Conservation (phyloP, 2,797 vertebrate species). For the Acanthis flammea region DNA sequence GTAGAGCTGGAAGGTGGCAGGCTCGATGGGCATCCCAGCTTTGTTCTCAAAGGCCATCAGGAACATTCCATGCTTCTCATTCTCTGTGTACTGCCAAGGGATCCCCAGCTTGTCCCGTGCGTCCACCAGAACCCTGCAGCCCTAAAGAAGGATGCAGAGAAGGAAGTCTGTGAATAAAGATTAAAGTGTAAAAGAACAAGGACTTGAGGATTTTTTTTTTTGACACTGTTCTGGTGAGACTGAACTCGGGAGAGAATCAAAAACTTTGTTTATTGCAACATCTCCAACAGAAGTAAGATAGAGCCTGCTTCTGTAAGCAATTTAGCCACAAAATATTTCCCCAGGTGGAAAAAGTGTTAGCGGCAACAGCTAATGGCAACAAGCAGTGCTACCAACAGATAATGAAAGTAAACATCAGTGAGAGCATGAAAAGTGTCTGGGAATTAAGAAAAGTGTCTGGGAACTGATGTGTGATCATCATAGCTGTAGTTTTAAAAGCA, state of each 20-base stretch:
- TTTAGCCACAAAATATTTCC: neutral
- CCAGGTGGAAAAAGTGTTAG: neutral
- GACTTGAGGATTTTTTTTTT: neutral
- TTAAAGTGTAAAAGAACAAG: neutral
- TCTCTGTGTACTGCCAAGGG: slow-evolving; percentile 91
- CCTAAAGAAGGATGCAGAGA: slow-evolving; percentile 73
- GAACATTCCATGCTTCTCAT: slow-evolving; percentile 96
- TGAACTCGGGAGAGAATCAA: neutral
- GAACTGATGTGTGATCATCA: neutral
- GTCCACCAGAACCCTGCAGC: slow-evolving; percentile 92
- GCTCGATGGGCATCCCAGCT: slow-evolving; percentile 87
- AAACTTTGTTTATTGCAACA: neutral
- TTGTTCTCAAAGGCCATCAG: slow-evolving; percentile 95
- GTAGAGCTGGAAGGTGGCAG: slow-evolving; percentile 91
- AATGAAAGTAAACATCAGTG: neutral
- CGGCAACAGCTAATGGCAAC: neutral
- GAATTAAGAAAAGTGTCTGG: neutral
- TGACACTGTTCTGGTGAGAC: neutral
- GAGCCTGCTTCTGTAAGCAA: neutral
- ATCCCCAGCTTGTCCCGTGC: slow-evolving; percentile 94
- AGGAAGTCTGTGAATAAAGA: neutral
- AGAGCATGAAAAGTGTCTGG: neutral
- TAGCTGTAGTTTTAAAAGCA: neutral
- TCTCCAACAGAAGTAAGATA: neutral
- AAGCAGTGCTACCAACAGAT: neutral